Percentiles rank a stretch among this genome's conserved stretches.
These are phyloP conservation scores for Lacanobia wlatinum DNA, from an alignment of 2,888 invertebrate genomes.

Conservation along the genomic window DNA sequence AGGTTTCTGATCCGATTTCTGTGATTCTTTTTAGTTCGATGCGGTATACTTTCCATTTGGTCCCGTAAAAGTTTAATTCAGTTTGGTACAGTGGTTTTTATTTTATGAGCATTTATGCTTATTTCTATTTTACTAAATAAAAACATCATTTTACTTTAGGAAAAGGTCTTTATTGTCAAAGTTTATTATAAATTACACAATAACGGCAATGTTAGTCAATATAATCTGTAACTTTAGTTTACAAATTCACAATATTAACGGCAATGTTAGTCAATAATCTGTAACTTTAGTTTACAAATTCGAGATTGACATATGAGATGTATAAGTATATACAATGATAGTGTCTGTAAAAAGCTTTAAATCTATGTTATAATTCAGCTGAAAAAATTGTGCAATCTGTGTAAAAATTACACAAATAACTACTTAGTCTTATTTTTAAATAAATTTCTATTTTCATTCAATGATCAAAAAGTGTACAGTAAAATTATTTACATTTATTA, in stretches of 20 bases:
- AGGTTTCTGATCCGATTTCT: no score
- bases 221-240: conserved; percentile 63
- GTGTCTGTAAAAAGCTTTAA: conserved; percentile 70
- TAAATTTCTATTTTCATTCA: conserved; percentile 19
- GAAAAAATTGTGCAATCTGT: conserved; percentile 52
- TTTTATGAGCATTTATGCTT: no score
- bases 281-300: conserved; percentile 73
- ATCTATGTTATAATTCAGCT: conserved; percentile 46
- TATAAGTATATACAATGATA: conserved; percentile 68
- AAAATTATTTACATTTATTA: conserved; percentile 38
- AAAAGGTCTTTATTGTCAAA: conserved; percentile 87
- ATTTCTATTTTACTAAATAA: conserved; percentile 11
- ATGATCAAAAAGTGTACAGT: conserved; percentile 12
- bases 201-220: conserved; percentile 77
- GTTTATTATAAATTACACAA: conserved; percentile 81
- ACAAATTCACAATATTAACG: conserved; percentile 76
- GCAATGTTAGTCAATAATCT: conserved; percentile 72
- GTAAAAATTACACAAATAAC: conserved; percentile 58
- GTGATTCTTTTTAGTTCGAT: no score
- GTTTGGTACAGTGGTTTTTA: no score
- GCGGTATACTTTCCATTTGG: no score
- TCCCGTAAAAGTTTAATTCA: no score
- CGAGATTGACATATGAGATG: conserved; percentile 70
- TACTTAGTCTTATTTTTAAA: conserved; percentile 35
- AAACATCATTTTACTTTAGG: conserved; percentile 71